phyloP scores from a whole-genome alignment of 2,113 vertebrate species.

The Lycaon pictus region DNA sequence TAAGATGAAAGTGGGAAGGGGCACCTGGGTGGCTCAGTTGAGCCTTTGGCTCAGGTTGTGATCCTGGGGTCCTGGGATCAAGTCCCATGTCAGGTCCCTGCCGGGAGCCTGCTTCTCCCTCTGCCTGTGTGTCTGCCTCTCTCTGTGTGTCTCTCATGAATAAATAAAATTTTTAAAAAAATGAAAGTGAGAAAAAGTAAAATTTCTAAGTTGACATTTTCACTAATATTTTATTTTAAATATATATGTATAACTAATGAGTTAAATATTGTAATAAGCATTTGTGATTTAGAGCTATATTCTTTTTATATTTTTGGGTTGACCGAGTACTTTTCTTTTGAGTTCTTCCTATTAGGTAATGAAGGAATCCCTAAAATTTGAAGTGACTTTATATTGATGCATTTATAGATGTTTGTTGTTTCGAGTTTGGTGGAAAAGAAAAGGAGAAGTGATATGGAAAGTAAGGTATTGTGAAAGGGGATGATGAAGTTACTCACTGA shows the following conservation, averaged over 20 bases:
- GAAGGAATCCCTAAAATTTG: not conserved
- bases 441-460: not conserved
- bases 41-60: no score
- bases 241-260: not conserved
- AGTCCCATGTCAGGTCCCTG: no score
- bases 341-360: not conserved
- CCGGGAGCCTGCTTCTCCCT: no score
- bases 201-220: conserved; percentile 42
- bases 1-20: not conserved
- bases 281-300: not conserved
- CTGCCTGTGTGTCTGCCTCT: no score
- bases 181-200: not conserved
- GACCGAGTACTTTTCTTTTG: conserved; percentile 29
- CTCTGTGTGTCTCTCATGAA: no score
- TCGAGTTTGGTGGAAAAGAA: not conserved
- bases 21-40: no score
- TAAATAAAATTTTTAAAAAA: not conserved
- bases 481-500: not conserved
- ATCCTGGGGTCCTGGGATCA: no score
- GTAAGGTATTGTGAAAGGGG: not conserved
- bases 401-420: conserved; percentile 14
- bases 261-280: not conserved
- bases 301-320: not conserved
- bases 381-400: not conserved
- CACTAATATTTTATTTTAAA: conserved; percentile 9